Evolutionary conservation across 2,888 invertebrate species (phyloP), one percentile per base, ranked within the genome.

Genomic region (Hirtodrosophila cameraria): DNA sequence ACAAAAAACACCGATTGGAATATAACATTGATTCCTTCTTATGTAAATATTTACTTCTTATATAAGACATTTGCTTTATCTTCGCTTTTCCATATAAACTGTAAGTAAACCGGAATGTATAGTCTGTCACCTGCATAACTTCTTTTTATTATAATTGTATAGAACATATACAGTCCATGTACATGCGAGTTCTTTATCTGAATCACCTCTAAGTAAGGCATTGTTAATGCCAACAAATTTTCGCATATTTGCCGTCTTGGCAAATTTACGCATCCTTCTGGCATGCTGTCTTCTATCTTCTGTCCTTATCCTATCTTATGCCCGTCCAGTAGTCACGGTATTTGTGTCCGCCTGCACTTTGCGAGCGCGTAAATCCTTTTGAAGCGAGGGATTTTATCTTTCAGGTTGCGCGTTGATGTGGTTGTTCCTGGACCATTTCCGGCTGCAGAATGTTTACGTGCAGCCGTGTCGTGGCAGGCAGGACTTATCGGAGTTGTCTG

Each of bases 321-420:
- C 43, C 46, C 36, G n/a, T n/a, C n/a, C n/a, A n/a, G n/a, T n/a
- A 77, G 50, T 50, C 49, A 54, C 50, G 55, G 52, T 46, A 63
- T 49, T 59, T 72, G 49, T 53, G 33, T 58, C 45, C 36, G 42
- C 52, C 48, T 57, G 77, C 79, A 59, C 58, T 67, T 70, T 81
- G 58, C 35, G 49, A 70, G 63, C 63, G 62, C 30, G 55, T 61
- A 73, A 78, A 86, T 76, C 80, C 84, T 53, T 53, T 70, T 62
- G 55, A 65, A 76, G 61, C 61, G 48, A 55, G 55, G 80, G 84
- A 83, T 75, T 86, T 83, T 75, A 64, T 83, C 72, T 66, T 62
- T 61, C 54, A 67, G 70, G 39, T 46, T 52, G 61, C 30, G 54
- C 62, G 67, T 66, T 76, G 53, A 58, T 76, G 65, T 86, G 45